Conservation (phyloP, 2,113 vertebrate species). For the Hystrix brachyura region DNA sequence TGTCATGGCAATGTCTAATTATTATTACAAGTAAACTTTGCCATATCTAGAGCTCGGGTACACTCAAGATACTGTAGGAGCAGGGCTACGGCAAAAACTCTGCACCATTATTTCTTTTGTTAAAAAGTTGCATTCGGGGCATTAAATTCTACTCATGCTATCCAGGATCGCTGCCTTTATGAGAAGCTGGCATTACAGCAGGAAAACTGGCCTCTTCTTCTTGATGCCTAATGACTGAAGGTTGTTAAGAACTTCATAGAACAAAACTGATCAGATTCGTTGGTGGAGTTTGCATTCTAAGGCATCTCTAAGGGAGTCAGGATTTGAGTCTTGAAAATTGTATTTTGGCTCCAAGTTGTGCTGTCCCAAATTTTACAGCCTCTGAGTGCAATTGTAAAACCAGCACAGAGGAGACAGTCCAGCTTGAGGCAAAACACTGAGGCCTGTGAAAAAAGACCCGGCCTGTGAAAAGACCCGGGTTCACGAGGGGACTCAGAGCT, state of each 20-base stretch:
- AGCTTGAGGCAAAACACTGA: not conserved
- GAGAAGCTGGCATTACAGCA: slow-evolving; percentile 26
- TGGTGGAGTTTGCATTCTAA: not conserved
- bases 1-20: slow-evolving; percentile 37
- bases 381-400: not conserved
- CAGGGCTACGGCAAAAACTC: not conserved
- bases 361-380: not conserved
- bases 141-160: slow-evolving; percentile 36
- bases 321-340: slow-evolving; percentile 6
- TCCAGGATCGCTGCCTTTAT: slow-evolving; percentile 10
- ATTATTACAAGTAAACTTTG: slow-evolving; percentile 37
- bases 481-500: not conserved
- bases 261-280: slow-evolving; percentile 8
- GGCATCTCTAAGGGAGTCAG: not conserved
- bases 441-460: not conserved
- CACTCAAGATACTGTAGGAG: not conserved
- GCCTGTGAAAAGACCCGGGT: not conserved
- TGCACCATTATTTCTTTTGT: not conserved
- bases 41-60: not conserved
- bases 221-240: not conserved
- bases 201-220: not conserved
- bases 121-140: not conserved
- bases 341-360: slow-evolving; percentile 1
- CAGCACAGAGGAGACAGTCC: not conserved
- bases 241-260: slow-evolving; percentile 33